These are phyloP conservation scores for Drosophila sp. DNA, from an alignment of 1,140 invertebrate genomes.

Conservation along the genomic window DNA sequence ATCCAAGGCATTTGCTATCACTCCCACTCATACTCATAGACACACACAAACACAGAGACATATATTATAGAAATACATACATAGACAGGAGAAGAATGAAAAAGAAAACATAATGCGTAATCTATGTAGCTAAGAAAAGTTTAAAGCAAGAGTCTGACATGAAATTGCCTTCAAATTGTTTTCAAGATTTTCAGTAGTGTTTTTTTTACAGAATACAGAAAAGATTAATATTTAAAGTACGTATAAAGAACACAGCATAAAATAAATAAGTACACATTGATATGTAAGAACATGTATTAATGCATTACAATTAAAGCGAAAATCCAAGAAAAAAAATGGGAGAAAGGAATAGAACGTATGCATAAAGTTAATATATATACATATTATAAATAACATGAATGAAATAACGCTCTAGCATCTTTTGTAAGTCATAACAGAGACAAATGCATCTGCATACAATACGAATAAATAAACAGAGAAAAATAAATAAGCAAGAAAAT, in stretches of 20 bases:
- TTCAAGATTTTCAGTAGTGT: conserved; percentile 44
- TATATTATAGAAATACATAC: conserved; percentile 3
- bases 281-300: conserved; percentile 10
- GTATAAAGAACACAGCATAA: conserved; percentile 33
- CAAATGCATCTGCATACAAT: conserved; percentile 17
- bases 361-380: neutral
- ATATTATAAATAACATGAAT: neutral
- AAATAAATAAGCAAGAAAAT: conserved; percentile 10
- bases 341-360: neutral
- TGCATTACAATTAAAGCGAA: neutral
- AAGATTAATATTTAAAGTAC: conserved; percentile 47
- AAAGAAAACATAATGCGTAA: conserved; percentile 33
- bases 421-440: conserved; percentile 56
- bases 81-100: neutral
- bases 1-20: conserved; percentile 11
- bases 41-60: conserved; percentile 14
- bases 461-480: conserved; percentile 4
- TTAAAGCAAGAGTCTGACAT: conserved; percentile 79
- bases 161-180: conserved; percentile 76
- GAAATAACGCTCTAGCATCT: conserved; percentile 57
- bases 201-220: conserved; percentile 25
- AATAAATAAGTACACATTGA: conserved; percentile 39
- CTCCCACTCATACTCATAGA: conserved; percentile 5
- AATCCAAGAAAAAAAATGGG: neutral
- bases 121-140: conserved; percentile 49